Conservation (phyloP, 2,113 vertebrate genomes). For the Ramphastos sulfuratus region DNA sequence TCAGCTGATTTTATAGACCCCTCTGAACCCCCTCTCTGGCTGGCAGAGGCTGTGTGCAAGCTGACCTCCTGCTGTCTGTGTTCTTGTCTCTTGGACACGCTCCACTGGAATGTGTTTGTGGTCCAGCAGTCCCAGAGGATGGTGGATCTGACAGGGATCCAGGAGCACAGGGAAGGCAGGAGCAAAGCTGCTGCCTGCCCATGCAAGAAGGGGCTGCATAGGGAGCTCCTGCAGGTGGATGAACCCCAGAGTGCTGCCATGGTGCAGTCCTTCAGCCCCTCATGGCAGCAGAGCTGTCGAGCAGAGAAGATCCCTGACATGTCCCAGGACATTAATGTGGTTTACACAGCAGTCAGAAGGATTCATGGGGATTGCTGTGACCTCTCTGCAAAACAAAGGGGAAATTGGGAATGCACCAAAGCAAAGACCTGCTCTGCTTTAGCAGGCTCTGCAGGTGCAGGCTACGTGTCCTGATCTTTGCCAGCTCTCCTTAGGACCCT, state of each 20-base stretch:
- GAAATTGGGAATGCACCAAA: background rate
- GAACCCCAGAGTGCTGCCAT: background rate
- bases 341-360: background rate
- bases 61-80: background rate
- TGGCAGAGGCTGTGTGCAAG: background rate
- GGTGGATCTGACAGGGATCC: background rate
- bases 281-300: background rate
- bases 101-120: background rate
- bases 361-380: background rate
- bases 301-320: background rate
- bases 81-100: background rate
- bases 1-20: background rate
- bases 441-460: background rate
- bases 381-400: background rate
- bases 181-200: background rate
- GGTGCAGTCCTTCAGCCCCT: background rate
- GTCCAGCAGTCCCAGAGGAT: background rate
- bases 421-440: background rate
- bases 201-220: accelerated
- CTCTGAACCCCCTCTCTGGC: background rate
- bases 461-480: background rate
- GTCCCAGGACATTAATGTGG: background rate
- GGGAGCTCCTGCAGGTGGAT: background rate
- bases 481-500: background rate
- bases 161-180: background rate